These are phyloP conservation scores for Callocephalon fimbriatum DNA, from an alignment of 2,113 vertebrate genomes.

Conservation along the genomic window DNA sequence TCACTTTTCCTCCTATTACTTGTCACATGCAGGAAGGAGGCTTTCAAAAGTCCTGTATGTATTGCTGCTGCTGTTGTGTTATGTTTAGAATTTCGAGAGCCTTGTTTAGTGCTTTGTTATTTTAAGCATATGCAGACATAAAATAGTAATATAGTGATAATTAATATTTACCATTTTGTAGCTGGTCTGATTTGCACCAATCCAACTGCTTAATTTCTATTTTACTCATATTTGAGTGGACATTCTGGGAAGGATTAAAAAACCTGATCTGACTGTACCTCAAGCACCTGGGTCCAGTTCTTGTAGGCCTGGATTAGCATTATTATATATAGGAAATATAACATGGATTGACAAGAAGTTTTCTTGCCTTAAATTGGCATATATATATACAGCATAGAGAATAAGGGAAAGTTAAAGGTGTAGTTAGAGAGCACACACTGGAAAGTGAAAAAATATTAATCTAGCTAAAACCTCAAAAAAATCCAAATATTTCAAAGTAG, in stretches of 20 bases:
- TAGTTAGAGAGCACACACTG: rapidly evolving
- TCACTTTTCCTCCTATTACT: background rate
- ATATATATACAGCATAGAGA: background rate
- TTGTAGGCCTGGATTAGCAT: background rate
- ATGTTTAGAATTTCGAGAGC: background rate
- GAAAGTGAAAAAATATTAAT: background rate
- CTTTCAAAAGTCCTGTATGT: background rate
- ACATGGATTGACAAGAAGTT: background rate
- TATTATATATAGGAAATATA: background rate
- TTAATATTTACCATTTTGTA: background rate
- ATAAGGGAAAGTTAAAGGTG: background rate
- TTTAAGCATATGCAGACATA: background rate
- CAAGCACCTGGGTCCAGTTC: background rate
- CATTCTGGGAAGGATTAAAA: background rate
- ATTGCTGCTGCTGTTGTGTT: background rate
- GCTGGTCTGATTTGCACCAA: background rate
- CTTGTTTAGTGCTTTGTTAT: background rate
- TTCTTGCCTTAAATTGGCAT: background rate
- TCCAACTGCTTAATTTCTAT: background rate
- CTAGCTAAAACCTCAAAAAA: background rate
- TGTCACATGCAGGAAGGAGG: background rate
- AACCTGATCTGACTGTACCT: rapidly evolving
- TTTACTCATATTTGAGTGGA: background rate
- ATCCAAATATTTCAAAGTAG: background rate
- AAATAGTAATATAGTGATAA: background rate